These are phyloP conservation scores for Enteromius thamalakanensis DNA, from an alignment of 2,797 vertebrate genomes.

Conservation along the genomic window DNA sequence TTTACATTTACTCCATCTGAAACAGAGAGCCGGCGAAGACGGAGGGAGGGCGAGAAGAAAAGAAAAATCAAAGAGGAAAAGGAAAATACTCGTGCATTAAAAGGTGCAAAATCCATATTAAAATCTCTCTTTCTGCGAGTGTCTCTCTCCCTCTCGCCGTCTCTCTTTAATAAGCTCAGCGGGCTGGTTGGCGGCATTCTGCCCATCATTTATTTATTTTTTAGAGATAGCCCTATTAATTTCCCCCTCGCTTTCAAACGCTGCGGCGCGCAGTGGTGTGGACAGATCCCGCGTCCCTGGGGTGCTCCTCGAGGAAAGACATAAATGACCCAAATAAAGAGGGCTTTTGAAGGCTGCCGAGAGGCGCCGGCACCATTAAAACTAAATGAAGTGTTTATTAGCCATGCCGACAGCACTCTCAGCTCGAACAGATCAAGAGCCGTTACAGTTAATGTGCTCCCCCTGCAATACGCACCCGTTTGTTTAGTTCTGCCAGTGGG, in stretches of 20 bases:
- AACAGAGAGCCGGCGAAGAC: conserved; percentile 64
- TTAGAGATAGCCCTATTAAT: conserved; percentile 86
- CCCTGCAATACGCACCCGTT: conserved; percentile 70
- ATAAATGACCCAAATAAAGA: conserved; percentile 89
- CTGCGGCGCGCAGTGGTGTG: conserved; percentile 73
- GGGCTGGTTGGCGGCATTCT: conserved; percentile 80
- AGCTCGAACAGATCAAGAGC: conserved; percentile 82
- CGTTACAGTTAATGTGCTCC: conserved; percentile 82
- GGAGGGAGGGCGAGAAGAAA: conserved; percentile 54
- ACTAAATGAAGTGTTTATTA: conserved; percentile 89
- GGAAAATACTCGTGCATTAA: conserved; percentile 67
- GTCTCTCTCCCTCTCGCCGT: conserved; percentile 60
- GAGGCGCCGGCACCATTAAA: conserved; percentile 83
- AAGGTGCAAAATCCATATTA: conserved; percentile 79
- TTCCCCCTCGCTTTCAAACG: conserved; percentile 78
- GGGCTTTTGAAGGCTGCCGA: conserved; percentile 82
- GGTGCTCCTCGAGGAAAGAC: conserved; percentile 81
- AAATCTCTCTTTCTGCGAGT: conserved; percentile 67
- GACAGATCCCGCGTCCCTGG: conserved; percentile 79
- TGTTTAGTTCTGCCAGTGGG: conserved; percentile 76
- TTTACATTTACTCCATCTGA: conserved; percentile 76
- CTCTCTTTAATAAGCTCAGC: conserved; percentile 81
- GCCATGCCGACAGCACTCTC: conserved; percentile 82
- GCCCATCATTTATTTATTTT: conserved; percentile 87
- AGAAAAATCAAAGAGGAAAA: conserved; percentile 44